Conservation (phyloP, 2,113 vertebrate species). For the Chloropsis hardwickii region DNA sequence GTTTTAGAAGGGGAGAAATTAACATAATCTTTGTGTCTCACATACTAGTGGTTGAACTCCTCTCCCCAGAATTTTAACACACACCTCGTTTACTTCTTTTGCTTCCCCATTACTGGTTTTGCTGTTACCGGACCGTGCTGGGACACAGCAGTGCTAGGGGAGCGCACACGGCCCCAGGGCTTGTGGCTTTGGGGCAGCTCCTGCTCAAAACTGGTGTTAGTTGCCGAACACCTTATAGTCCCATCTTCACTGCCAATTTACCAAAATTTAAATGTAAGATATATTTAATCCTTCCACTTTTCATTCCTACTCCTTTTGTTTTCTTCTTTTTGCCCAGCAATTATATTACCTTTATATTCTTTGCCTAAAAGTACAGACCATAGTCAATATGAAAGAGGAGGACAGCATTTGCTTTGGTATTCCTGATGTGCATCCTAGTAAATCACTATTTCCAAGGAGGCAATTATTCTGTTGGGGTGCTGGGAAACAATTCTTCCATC, state of each 20-base stretch:
- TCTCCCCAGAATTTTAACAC: background rate
- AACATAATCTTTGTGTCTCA: fast-evolving
- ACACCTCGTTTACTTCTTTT: fast-evolving
- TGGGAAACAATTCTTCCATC: background rate
- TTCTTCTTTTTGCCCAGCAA: background rate
- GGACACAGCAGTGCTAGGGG: fast-evolving
- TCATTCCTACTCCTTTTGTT: background rate
- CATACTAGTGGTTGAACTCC: fast-evolving
- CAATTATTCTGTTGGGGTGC: background rate
- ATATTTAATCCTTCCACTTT: background rate
- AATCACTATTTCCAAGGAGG: background rate
- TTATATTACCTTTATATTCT: background rate
- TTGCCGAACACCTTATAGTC: background rate
- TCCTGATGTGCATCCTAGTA: background rate
- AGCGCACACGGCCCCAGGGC: fast-evolving
- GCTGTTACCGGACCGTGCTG: fast-evolving
- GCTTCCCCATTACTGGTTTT: fast-evolving
- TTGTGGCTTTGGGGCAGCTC: background rate
- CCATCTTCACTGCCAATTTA: background rate
- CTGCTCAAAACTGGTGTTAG: background rate
- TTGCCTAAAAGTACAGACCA: background rate
- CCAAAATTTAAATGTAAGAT: background rate
- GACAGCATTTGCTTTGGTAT: background rate
- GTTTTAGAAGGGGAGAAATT: background rate
- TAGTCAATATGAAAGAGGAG: background rate